phyloP scores from a whole-genome alignment of 2,888 invertebrate genomes.

The Zygothrica quintamaculata region DNA sequence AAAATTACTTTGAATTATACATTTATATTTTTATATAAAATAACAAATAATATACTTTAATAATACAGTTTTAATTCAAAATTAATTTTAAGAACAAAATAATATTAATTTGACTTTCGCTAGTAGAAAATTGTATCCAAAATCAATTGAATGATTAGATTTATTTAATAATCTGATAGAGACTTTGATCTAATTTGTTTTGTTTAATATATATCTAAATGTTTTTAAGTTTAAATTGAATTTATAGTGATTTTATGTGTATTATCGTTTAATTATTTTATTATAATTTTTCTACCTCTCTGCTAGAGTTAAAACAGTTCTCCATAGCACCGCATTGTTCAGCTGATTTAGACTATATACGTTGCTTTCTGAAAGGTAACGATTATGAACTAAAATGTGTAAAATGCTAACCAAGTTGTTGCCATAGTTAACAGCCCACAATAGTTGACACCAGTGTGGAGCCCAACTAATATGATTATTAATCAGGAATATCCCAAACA shows the following conservation, averaged over 20 bases:
- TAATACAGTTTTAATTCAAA: too few relatives aligned
- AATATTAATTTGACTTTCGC: too few relatives aligned
- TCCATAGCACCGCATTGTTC: constrained; percentile 83
- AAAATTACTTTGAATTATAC: too few relatives aligned
- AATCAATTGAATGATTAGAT: too few relatives aligned
- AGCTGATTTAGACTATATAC: constrained; percentile 84
- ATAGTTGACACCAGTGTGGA: constrained; percentile 17
- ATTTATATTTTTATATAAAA: too few relatives aligned
- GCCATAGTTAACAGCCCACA: constrained; percentile 50
- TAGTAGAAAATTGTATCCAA: too few relatives aligned
- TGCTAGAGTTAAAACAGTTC: constrained; percentile 81
- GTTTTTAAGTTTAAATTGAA: too few relatives aligned
- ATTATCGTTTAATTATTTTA: constrained; percentile 5
- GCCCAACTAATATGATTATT: constrained; percentile 38
- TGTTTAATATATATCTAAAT: too few relatives aligned
- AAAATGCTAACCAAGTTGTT: constrained; percentile 54
- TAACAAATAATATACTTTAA: too few relatives aligned
- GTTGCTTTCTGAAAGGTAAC: constrained; percentile 85
- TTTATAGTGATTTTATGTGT: neutral
- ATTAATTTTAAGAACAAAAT: too few relatives aligned
- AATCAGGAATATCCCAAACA: constrained; percentile 14
- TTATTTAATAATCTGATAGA: too few relatives aligned
- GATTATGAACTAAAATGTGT: constrained; percentile 34
- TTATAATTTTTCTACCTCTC: constrained; percentile 14
- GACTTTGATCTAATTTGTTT: too few relatives aligned